Evolutionary conservation across 1,140 invertebrate genomes (phyloP), one percentile per base, ranked within the genome.

Genomic region (Ctenoplectra terminalis): DNA sequence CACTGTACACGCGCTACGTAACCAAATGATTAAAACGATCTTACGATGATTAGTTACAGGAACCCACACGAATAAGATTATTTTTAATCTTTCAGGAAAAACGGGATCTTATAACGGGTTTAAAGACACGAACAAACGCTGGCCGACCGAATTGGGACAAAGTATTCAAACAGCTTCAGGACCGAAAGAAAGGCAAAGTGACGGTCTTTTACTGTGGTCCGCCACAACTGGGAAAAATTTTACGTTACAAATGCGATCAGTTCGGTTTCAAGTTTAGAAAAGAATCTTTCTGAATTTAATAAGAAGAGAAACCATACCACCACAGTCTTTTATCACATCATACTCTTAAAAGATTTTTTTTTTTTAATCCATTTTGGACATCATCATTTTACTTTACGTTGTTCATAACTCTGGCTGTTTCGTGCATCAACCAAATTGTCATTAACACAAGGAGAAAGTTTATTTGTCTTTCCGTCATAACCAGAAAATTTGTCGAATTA

Each of bases 151-250:
- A 99, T 92, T 99, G 98, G 98, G 97, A 98, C 90, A 97, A 98
- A 92, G 96, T 99, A 1, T 99, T 99, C 93, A 96, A 97, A 86
- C 96, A 98, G 87, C 95, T 99, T 15, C 94, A 95, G 71, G 96
- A 97, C 84, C 96, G 98, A 90, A 96, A 97, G 84, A 98, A 98
- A 91, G 98, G 98, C 52, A 98, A 98, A 94, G 96, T 99, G 0
- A 99, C 98, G 0, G 97, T 99, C 0, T 99, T 99, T 93, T 99
- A 98, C 92, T 99, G 98, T 92, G 98, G 98, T 0, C 97, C 98
- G 1, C 97, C 98, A 1, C 96, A 97, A 83, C 94, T 99, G 1
- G 97, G 96, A 11, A 96, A 96, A 87, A 95, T 96, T 26, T 93
- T 99, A 29, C 95, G 97, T 80, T 94, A 97, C 74, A 98, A 98